Base-by-base conservation (phyloP, 2,797 vertebrate species). In the Orestias chungarensis region DNA sequence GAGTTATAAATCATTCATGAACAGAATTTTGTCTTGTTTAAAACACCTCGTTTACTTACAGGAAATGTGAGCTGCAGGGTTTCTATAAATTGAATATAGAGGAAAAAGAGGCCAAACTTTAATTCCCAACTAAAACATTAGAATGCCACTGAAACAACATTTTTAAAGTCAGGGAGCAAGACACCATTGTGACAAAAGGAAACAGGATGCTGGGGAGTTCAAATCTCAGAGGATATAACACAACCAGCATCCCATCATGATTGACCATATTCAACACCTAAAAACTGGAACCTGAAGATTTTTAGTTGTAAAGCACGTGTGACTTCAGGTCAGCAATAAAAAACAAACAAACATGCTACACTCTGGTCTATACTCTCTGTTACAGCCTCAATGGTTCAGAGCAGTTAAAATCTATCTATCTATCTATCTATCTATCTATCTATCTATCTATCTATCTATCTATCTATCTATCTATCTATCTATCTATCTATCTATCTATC, bases 161-260 rank as follows among this genome's bases (percentile, higher is more conserved):
- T 71, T 77, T 71, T 74, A 57, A 57, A 74, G 75, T 86, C 82
- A 85, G 57, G 23, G 57, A 8, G 57, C 76, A 72, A 74, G 73
- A 68, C 54, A 3, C 33, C 74, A 68, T 66, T 44, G 55, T 29
- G 23, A 86, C 67, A 76, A 76, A 27, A 71, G 64, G 80, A 85
- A 84, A 91, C 89, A 92, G 91, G 92, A 92, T 80, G 86, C 70
- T 72, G 69, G 91, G 87, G 90, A 91, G 82, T 88, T 81, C 11
- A 77, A 76, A 71, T 81, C 85, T 86, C 87, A 0, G 66, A 79
- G 81, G 70, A 82, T 54, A 80, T 71, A 61, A 82, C 55, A 73
- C 72, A 77, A 74, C 70, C 77, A 50, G 33, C 62, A 76, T 76
- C 80, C 57, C 72, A 66, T 74, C 69, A 68, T 71, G 68, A 86